Evolutionary conservation across 1,140 invertebrate genomes (phyloP).

Genomic region (Carposina sasakii): DNA sequence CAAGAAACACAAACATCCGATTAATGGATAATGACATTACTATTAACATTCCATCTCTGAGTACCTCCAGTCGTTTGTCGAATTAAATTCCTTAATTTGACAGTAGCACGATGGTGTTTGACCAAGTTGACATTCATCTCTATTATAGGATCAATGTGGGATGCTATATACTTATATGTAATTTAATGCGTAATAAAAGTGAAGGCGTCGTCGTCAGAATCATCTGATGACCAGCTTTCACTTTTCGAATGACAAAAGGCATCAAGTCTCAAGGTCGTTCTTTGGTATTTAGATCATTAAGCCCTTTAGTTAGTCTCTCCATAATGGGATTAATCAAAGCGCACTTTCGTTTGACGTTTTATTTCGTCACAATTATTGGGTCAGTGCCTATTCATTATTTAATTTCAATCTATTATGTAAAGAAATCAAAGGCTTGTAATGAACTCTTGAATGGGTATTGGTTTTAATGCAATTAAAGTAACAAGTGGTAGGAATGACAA

Average conservation of each 20-base stretch:
- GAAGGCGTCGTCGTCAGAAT: too few species aligned
- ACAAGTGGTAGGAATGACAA: too few species aligned
- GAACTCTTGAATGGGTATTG: not conserved
- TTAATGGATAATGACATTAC: too few species aligned
- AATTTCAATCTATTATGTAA: not conserved
- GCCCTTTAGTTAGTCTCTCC: slow-evolving; percentile 9
- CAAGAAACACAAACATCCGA: too few species aligned
- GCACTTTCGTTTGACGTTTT: not conserved
- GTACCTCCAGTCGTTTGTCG: too few species aligned
- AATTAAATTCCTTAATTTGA: too few species aligned
- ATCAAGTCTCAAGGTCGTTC: slow-evolving; percentile 39
- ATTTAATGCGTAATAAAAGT: slow-evolving; percentile 26
- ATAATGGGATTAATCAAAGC: slow-evolving; percentile 1
- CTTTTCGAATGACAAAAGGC: slow-evolving; percentile 44
- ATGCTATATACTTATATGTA: slow-evolving; percentile 20
- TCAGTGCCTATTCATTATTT: slow-evolving; percentile 3
- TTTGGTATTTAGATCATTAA: slow-evolving; percentile 22
- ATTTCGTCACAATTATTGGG: slow-evolving; percentile 3
- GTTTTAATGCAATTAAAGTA: too few species aligned
- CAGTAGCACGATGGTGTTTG: too few species aligned
- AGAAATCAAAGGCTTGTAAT: slow-evolving; percentile 4
- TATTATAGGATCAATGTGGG: slow-evolving; percentile 19
- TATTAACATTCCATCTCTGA: too few species aligned
- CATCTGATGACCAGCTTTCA: slow-evolving; percentile 44
- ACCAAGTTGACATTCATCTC: slow-evolving; percentile 21